Percentiles rank a stretch among this genome's conserved stretches.
Evolutionary conservation across 2,797 vertebrate genomes (phyloP).

Genomic region (Gymnodraco acuticeps): DNA sequence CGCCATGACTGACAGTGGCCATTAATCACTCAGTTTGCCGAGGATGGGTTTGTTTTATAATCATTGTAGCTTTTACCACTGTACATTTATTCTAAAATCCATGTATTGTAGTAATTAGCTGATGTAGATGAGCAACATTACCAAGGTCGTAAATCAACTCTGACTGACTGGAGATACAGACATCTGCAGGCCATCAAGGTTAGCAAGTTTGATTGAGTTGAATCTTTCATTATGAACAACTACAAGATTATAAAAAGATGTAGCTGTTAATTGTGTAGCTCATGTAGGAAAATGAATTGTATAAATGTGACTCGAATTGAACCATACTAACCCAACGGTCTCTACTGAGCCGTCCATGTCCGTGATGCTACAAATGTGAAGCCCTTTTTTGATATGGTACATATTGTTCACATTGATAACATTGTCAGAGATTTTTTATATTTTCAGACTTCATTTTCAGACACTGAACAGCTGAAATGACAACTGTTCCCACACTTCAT

Average conservation of each 20-base stretch:
- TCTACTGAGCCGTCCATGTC: not conserved
- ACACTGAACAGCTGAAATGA: no score
- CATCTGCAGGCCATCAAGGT: slow-evolving; percentile 32
- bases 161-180: slow-evolving; percentile 40
- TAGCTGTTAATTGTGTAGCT: slow-evolving; percentile 5
- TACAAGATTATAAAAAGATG: not conserved
- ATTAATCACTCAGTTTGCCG: slow-evolving; percentile 75
- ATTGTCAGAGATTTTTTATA: not conserved
- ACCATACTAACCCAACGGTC: not conserved
- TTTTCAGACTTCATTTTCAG: no score
- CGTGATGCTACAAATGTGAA: slow-evolving; percentile 4
- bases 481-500: no score
- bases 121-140: slow-evolving; percentile 43
- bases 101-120: slow-evolving; percentile 59
- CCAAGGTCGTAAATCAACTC: slow-evolving; percentile 61
- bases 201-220: slow-evolving; percentile 20
- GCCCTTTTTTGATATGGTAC: not conserved
- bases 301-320: slow-evolving; percentile 16
- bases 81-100: slow-evolving; percentile 57
- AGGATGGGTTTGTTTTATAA: slow-evolving; percentile 73
- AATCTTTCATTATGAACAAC: not conserved
- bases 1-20: slow-evolving; percentile 63
- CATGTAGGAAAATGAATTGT: slow-evolving; percentile 21
- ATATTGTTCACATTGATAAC: slow-evolving; percentile 9
- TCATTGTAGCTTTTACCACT: slow-evolving; percentile 63